Conservation (phyloP, 1,140 invertebrate species). For the Meteorus sp. region DNA sequence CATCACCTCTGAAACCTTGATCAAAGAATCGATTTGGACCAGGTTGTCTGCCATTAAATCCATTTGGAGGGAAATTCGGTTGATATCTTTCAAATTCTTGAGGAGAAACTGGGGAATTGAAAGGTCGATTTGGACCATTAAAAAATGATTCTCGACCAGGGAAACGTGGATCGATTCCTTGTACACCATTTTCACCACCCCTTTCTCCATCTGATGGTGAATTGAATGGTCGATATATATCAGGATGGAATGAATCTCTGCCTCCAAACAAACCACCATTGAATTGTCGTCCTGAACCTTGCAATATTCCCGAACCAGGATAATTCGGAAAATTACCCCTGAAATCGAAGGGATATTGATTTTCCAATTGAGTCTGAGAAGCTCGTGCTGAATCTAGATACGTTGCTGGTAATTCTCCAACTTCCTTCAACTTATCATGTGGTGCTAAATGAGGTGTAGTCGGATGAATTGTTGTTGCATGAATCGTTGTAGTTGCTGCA, state of each 20-base stretch:
- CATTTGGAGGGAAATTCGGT: too few relatives aligned
- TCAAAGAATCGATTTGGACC: slow-evolving; percentile 10
- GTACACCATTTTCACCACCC: slow-evolving; percentile 3
- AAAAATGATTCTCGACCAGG: neutral
- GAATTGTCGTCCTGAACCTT: slow-evolving; percentile 3
- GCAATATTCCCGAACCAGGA: slow-evolving; percentile 1
- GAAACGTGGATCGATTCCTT: neutral
- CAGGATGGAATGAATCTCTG: slow-evolving; percentile 10
- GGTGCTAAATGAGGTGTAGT: neutral
- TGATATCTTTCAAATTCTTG: slow-evolving; percentile 15
- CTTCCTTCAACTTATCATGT: neutral
- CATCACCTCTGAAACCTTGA: neutral
- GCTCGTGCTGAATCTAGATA: slow-evolving; percentile 23
- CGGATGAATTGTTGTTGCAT: neutral
- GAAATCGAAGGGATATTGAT: slow-evolving; percentile 22
- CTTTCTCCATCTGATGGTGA: neutral
- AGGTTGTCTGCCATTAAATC: slow-evolving; percentile 6
- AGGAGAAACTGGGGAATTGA: neutral
- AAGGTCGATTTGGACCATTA: neutral
- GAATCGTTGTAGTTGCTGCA: neutral
- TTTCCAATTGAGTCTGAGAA: slow-evolving; percentile 24
- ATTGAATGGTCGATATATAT: neutral
- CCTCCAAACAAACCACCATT: slow-evolving; percentile 10
- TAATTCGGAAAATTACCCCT: slow-evolving; percentile 16
- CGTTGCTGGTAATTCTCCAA: neutral